Evolutionary conservation across 2,113 vertebrate genomes (phyloP), one percentile per base, ranked within the genome.

Genomic region (Gymnorhina tibicen): DNA sequence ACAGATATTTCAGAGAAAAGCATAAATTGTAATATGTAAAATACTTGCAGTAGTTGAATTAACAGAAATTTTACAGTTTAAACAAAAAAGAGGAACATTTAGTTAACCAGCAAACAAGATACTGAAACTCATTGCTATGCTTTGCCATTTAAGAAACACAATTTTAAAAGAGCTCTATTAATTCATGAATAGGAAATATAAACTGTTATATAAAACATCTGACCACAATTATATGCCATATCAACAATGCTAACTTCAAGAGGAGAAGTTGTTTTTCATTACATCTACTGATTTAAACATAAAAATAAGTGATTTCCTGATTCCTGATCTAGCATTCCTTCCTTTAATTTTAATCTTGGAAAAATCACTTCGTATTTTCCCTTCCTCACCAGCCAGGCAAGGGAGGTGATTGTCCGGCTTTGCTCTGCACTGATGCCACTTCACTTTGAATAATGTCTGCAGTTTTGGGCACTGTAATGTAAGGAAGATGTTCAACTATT

Each of bases 371-470:
- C 3, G 4, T 42, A 7, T 20, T 14, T 14, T 69, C 22, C 35
- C 18, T 67, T 30, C 0, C 0, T 22, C 0, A 0, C 14, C 49
- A 46, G 22, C 17, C 0, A 0, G 58, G 9, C 9, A 55, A 39
- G 23, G 18, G 11, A 27, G 17, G 27, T 7, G 23, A 27, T 18
- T 55, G 14, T 28, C 28, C 33, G 12, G 49, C 22, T 74, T 46
- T 33, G 23, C 13, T 55, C 33, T 46, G 39, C 39, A 55, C 18
- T 39, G 46, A 24, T 2, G 1, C 20, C 37, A 18, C 39, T 37
- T 53, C 39, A 24, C 24, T 60, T 44, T 52, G 20, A 52, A 16
- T 16, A 32, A 10, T 52, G 6, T 24, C 26, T 20, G 21, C 6
- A n/a, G 2, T 28, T 64, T 74, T 12, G 18, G 18, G 32, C 7